Conservation (phyloP, 2,888 invertebrate species). For the Timema cristinae region DNA sequence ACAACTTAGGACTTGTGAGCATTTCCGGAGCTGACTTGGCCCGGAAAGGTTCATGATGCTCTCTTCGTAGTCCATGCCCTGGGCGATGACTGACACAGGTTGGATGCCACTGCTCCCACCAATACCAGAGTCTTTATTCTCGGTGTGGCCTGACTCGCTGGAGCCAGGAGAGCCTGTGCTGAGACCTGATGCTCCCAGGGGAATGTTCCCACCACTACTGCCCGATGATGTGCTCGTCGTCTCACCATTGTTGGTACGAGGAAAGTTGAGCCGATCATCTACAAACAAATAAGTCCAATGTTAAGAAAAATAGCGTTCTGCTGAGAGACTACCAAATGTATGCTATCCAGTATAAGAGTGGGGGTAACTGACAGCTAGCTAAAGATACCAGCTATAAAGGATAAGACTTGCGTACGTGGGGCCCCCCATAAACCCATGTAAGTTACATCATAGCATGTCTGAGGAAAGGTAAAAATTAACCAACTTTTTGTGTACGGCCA, state of each 20-base stretch:
- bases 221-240: constrained; percentile 55
- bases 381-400: too few relatives aligned
- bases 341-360: too few relatives aligned
- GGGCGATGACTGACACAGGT: constrained; percentile 4
- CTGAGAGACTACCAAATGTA: too few relatives aligned
- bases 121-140: constrained; percentile 18
- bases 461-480: too few relatives aligned
- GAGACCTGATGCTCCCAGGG: constrained; percentile 15
- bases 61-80: constrained; percentile 16
- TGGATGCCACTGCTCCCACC: neutral
- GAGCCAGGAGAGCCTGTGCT: constrained; percentile 18
- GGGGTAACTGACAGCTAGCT: too few relatives aligned
- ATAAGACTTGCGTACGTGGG: too few relatives aligned
- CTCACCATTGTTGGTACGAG: constrained; percentile 36
- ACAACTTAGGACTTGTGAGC: constrained; percentile 35
- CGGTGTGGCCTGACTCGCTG: constrained; percentile 16
- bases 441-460: too few relatives aligned
- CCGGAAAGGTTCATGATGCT: constrained; percentile 32
- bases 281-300: neutral
- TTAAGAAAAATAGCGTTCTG: too few relatives aligned
- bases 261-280: constrained; percentile 45
- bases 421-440: too few relatives aligned
- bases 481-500: too few relatives aligned
- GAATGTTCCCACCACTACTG: constrained; percentile 41
- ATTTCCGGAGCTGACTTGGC: constrained; percentile 46